A percentile compares a stretch with the other conserved stretches of the same genome.
These are phyloP conservation scores for Athetis lepigone DNA, from an alignment of 2,888 invertebrate genomes.

Conservation along the genomic window DNA sequence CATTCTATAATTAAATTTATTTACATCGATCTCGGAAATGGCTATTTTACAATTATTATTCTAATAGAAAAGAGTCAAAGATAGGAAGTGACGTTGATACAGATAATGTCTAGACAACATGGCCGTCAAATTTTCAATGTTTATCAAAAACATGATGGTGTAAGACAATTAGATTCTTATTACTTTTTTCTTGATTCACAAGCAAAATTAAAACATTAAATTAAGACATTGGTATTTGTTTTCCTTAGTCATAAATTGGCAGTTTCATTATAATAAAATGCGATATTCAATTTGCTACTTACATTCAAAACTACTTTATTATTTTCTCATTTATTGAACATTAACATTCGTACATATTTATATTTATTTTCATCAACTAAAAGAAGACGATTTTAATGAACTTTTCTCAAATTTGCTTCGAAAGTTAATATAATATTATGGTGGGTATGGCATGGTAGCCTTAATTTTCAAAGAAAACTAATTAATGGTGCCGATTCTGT, in stretches of 20 bases:
- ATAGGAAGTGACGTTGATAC: slow-evolving; percentile 26
- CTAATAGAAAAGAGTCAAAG: slow-evolving; percentile 38
- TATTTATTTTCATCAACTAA: slow-evolving; percentile 11
- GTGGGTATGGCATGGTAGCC: too few relatives aligned
- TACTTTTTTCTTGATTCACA: background rate
- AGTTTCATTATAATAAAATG: slow-evolving; percentile 72
- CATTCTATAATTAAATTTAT: slow-evolving; percentile 66
- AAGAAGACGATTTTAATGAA: background rate
- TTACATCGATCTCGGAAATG: slow-evolving; percentile 62
- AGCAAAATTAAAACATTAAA: slow-evolving; percentile 21
- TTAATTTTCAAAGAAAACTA: too few relatives aligned
- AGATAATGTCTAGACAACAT: slow-evolving; percentile 6
- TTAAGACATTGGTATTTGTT: slow-evolving; percentile 36
- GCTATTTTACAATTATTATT: slow-evolving; percentile 50
- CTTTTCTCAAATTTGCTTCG: too few relatives aligned
- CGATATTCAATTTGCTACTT: slow-evolving; percentile 67
- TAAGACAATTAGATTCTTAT: background rate
- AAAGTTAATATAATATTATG: too few relatives aligned
- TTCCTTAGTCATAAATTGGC: slow-evolving; percentile 71
- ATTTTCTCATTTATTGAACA: slow-evolving; percentile 34
- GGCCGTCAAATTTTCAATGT: slow-evolving; percentile 4
- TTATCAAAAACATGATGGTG: background rate
- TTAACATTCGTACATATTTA: slow-evolving; percentile 35
- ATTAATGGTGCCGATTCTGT: too few relatives aligned
- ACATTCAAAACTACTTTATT: slow-evolving; percentile 62